These are phyloP conservation scores for Diachrysia chrysitis DNA, from an alignment of 2,888 invertebrate genomes.

Conservation along the genomic window DNA sequence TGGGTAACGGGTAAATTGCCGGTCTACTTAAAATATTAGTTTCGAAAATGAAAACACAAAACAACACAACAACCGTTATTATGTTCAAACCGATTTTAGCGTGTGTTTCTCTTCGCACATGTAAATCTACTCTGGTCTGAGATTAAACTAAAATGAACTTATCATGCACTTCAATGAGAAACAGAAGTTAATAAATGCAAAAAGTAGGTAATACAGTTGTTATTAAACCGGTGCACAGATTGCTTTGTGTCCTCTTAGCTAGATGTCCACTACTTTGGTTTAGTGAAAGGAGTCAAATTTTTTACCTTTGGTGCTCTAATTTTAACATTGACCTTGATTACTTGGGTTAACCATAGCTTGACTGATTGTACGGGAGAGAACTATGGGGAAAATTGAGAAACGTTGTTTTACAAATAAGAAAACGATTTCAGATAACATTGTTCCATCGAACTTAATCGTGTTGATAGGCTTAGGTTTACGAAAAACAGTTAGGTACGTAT, in stretches of 20 bases:
- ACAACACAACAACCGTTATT: conserved; percentile 35
- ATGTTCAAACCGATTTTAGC: conserved; percentile 38
- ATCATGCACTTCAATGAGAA: conserved; percentile 72
- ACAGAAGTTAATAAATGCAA: conserved; percentile 74
- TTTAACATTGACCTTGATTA: conserved; percentile 75
- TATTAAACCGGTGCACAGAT: conserved; percentile 51
- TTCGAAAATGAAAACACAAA: conserved; percentile 24
- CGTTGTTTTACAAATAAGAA: conserved; percentile 31
- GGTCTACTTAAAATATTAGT: conserved; percentile 17
- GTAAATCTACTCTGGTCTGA: conserved; percentile 62
- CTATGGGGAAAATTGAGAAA: conserved; percentile 11
- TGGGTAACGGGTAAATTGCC: conserved; percentile 20
- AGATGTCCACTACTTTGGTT: conserved; percentile 57
- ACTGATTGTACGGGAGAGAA: conserved; percentile 17
- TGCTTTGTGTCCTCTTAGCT: conserved; percentile 33
- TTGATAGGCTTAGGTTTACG: neutral
- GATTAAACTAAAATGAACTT: conserved; percentile 75
- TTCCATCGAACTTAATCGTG: neutral
- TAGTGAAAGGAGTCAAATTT: conserved; percentile 72
- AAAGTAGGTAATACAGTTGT: conserved; percentile 67
- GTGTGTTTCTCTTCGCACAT: conserved; percentile 57
- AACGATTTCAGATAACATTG: conserved; percentile 28
- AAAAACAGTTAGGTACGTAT: neutral
- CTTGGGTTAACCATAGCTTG: conserved; percentile 55
- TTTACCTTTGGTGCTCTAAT: conserved; percentile 66